These are phyloP conservation scores for Siderastrea radians DNA, from an alignment of 92 coral and sea anemone genomes.

Conservation along the genomic window DNA sequence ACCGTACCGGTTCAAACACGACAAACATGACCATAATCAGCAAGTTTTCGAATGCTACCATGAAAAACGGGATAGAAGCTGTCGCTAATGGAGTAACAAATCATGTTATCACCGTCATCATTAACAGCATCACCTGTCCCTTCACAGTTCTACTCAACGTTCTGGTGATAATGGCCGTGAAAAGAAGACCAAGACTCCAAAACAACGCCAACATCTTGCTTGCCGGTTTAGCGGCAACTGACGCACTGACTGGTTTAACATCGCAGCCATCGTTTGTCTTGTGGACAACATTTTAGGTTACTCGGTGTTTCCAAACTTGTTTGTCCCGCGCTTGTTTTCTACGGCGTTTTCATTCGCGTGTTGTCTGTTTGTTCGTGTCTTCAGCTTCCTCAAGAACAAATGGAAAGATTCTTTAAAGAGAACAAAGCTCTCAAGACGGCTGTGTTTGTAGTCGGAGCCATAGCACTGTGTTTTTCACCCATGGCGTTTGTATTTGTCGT, in stretches of 20 bases:
- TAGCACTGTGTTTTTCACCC: background rate
- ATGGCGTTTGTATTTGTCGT: background rate
- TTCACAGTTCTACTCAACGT: too few species aligned
- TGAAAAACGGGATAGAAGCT: too few species aligned
- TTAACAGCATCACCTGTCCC: too few species aligned
- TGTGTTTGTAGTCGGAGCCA: conserved; percentile 8
- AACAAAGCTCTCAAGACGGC: background rate
- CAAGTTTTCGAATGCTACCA: too few species aligned
- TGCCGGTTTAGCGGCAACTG: background rate
- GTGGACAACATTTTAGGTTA: background rate
- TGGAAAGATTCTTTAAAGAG: background rate
- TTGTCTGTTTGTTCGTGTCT: background rate
- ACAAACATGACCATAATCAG: too few species aligned
- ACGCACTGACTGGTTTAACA: background rate
- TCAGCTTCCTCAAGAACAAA: conserved; percentile 1
- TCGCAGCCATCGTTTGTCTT: background rate
- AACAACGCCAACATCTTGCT: background rate
- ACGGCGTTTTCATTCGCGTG: background rate
- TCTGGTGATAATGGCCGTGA: too few species aligned
- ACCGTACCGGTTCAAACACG: too few species aligned
- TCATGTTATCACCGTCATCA: too few species aligned
- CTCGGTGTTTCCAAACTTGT: background rate
- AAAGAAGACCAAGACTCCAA: background rate
- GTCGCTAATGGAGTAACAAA: too few species aligned
- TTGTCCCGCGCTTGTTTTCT: background rate